phyloP scores from a whole-genome alignment of 2,113 vertebrate genomes.

The Narcine bancroftii region DNA sequence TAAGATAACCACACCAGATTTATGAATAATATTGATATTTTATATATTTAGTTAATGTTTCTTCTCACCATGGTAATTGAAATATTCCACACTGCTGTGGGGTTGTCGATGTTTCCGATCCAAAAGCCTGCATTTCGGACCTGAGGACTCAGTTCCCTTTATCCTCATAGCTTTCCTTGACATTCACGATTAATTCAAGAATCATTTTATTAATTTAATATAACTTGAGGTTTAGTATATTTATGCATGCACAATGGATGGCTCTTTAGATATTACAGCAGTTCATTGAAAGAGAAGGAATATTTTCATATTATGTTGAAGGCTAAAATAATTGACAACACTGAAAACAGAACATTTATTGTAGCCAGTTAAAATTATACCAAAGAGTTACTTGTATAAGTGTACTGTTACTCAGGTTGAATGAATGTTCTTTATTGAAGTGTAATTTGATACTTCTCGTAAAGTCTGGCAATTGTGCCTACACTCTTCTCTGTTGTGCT shows the following conservation, averaged over 20 bases:
- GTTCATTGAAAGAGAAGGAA: neutral
- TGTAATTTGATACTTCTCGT: neutral
- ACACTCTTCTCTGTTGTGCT: slow-evolving; percentile 31
- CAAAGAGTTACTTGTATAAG: neutral
- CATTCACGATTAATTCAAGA: slow-evolving; percentile 41
- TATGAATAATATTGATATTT: neutral
- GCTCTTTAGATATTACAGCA: neutral
- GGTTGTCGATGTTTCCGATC: slow-evolving; percentile 46
- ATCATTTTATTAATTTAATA: neutral
- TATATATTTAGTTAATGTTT: neutral
- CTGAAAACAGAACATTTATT: neutral
- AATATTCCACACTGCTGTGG: slow-evolving; percentile 36
- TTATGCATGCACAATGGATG: neutral
- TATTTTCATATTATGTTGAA: neutral
- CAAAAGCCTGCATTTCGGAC: slow-evolving; percentile 45
- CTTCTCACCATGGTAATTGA: neutral
- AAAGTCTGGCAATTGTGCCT: neutral
- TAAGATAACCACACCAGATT: neutral
- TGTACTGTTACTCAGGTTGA: neutral
- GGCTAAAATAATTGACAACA: neutral
- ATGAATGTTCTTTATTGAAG: neutral
- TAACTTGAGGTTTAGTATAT: neutral
- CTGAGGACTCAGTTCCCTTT: slow-evolving; percentile 48
- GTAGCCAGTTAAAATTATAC: neutral
- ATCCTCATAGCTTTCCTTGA: slow-evolving; percentile 52